These are phyloP conservation scores for Drosophila lutescens DNA, from an alignment of 2,888 invertebrate species.

Conservation along the genomic window DNA sequence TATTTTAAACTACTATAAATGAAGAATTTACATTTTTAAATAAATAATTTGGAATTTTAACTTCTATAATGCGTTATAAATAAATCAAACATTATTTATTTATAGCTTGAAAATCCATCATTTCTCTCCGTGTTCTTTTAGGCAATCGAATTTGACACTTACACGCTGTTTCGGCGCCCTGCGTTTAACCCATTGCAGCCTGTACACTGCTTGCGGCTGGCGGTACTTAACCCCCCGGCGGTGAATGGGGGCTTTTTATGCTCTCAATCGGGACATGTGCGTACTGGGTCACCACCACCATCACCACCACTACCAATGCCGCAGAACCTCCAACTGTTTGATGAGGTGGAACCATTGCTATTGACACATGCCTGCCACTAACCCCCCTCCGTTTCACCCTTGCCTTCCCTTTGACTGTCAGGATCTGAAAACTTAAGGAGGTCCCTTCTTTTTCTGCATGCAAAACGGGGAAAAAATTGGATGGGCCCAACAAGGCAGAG, in stretches of 20 bases:
- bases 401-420: constrained; percentile 5
- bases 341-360: constrained; percentile 40
- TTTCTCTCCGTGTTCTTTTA: not conserved
- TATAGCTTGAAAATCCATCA: not conserved
- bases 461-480: constrained; percentile 11
- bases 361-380: constrained; percentile 34
- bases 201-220: constrained; percentile 4
- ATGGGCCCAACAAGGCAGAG: constrained; percentile 22
- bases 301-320: not conserved
- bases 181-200: constrained; percentile 28
- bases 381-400: not conserved
- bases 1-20: not conserved
- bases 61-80: not conserved
- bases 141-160: constrained; percentile 60
- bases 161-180: constrained; percentile 42
- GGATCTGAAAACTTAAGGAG: constrained; percentile 19
- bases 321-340: constrained; percentile 33
- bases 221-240: constrained; percentile 22
- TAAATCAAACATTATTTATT: not conserved
- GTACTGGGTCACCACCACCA: constrained; percentile 45
- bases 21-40: not conserved
- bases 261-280: constrained; percentile 36
- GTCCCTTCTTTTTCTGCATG: constrained; percentile 16
- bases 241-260: constrained; percentile 44
- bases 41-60: not conserved